These are phyloP conservation scores for Rhinopithecus roxellana DNA, from an alignment of 2,113 vertebrate species.

Conservation along the genomic window DNA sequence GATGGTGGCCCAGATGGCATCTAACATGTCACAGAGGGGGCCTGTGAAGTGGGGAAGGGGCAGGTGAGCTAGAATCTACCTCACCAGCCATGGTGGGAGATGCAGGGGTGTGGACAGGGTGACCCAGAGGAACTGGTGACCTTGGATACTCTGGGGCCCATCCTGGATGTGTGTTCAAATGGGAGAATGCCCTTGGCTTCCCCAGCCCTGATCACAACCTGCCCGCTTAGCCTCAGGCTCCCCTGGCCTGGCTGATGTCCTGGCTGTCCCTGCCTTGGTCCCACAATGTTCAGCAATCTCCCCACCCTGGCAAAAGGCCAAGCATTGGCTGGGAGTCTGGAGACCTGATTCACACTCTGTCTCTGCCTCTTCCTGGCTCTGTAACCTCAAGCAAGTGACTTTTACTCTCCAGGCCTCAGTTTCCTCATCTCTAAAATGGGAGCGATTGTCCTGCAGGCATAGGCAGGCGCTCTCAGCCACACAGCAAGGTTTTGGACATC, in stretches of 20 bases:
- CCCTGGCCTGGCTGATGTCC: background rate
- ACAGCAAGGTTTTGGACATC: background rate
- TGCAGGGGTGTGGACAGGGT: background rate
- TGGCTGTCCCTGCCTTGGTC: background rate
- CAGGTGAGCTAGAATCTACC: background rate
- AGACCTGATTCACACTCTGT: background rate
- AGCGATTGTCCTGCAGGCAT: background rate
- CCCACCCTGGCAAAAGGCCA: background rate
- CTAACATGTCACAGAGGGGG: background rate
- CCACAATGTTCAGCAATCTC: background rate
- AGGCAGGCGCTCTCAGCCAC: background rate
- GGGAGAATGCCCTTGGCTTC: background rate
- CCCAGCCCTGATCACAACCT: background rate
- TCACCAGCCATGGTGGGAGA: background rate
- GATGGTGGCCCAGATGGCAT: background rate
- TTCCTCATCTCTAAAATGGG: conserved; percentile 11
- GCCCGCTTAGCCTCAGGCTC: background rate
- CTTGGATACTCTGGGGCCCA: background rate
- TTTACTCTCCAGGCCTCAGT: background rate
- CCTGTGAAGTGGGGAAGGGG: background rate
- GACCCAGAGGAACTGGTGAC: background rate
- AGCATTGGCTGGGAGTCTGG: background rate
- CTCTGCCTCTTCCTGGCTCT: background rate
- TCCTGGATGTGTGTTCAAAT: background rate
- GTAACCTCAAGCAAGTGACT: background rate